These are phyloP conservation scores for Octopus bimaculoides DNA, from an alignment of 1,140 invertebrate genomes.

Conservation along the genomic window DNA sequence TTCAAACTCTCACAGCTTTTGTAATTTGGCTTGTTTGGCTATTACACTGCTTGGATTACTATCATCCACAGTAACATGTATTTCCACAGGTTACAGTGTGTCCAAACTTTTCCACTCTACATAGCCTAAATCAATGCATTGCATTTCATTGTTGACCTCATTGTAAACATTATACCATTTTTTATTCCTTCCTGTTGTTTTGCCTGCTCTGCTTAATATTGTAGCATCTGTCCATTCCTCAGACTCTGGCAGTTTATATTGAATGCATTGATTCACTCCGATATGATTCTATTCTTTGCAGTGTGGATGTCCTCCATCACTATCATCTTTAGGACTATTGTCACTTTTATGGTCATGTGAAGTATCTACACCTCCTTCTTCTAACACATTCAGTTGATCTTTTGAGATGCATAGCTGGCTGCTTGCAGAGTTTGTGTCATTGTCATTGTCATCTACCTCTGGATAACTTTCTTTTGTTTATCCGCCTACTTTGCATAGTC, in stretches of 20 bases:
- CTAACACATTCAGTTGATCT: background rate
- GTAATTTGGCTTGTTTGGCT: constrained; percentile 21
- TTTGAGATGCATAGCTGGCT: background rate
- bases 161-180: no score
- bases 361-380: background rate
- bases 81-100: background rate
- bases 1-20: constrained; percentile 20
- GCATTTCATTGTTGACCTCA: no score
- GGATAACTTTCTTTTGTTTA: background rate
- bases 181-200: no score
- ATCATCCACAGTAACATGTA: background rate
- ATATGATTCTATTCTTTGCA: no score
- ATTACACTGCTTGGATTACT: background rate
- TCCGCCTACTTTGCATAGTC: background rate
- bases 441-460: background rate
- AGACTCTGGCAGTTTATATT: no score
- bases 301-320: no score
- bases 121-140: background rate
- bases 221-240: no score
- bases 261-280: no score
- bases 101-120: background rate
- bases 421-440: background rate
- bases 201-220: no score
- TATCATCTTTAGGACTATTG: background rate
- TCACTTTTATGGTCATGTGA: background rate